Conservation (phyloP, 2,113 vertebrate species). For the Pomatostomus ruficeps region DNA sequence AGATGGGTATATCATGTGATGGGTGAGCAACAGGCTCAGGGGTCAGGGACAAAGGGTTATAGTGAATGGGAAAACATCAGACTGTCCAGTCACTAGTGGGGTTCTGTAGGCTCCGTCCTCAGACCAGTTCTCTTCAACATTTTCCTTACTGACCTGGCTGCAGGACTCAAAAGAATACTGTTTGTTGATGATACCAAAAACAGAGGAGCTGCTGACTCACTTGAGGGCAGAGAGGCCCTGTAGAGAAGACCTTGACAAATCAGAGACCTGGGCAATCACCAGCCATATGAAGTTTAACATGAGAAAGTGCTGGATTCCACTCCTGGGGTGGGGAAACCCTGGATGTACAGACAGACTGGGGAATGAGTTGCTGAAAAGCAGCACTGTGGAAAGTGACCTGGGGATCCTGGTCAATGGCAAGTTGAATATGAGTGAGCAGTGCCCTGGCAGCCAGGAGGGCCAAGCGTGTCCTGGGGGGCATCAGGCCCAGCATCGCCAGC, state of each 20-base stretch:
- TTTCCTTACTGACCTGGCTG: not conserved
- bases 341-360: not conserved
- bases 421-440: accelerated
- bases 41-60: not conserved
- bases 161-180: not conserved
- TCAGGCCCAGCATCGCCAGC: accelerated
- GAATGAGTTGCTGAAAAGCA: not conserved
- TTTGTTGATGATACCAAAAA: not conserved
- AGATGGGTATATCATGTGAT: too few relatives aligned
- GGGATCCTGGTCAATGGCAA: accelerated
- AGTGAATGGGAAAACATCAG: not conserved
- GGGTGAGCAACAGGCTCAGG: not conserved
- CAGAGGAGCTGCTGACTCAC: not conserved
- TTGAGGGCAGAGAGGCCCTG: not conserved
- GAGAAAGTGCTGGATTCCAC: not conserved
- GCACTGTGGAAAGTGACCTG: accelerated
- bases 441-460: not conserved
- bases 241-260: accelerated
- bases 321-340: not conserved
- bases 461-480: accelerated
- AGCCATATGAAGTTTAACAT: not conserved
- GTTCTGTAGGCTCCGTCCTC: not conserved
- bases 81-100: not conserved
- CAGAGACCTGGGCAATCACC: not conserved
- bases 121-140: not conserved